Percentiles rank a stretch among this genome's conserved stretches.
Evolutionary conservation across 2,113 vertebrate genomes (phyloP).

Genomic region (Phalacrocorax aristotelis): DNA sequence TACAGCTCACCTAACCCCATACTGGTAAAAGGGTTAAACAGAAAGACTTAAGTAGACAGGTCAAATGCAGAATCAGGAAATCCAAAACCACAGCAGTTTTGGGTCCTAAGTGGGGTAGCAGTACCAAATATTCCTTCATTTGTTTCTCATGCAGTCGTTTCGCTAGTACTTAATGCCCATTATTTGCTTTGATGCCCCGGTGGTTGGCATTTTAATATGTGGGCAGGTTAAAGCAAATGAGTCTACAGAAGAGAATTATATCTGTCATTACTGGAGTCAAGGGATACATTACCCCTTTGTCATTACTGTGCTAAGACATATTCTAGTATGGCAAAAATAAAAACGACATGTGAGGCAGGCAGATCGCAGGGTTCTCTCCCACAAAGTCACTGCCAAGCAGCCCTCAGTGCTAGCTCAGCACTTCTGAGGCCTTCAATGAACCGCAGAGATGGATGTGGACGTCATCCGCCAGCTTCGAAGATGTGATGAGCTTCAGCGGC

Average conservation of each 20-base stretch:
- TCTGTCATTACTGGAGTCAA: neutral
- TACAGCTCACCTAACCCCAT: neutral
- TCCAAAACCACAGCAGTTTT: rapidly evolving
- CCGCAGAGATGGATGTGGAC: neutral
- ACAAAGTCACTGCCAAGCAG: neutral
- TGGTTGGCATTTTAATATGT: neutral
- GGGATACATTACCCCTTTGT: neutral
- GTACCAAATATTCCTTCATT: neutral
- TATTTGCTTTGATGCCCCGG: neutral
- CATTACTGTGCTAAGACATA: neutral
- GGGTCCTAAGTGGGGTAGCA: neutral
- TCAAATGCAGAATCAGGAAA: neutral
- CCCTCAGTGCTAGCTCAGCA: neutral
- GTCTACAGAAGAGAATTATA: neutral
- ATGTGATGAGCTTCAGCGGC: neutral
- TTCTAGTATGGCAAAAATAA: neutral
- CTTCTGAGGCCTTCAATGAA: neutral
- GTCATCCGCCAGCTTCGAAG: neutral
- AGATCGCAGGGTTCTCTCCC: neutral
- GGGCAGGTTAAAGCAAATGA: neutral
- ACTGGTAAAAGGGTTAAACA: neutral
- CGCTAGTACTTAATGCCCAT: neutral
- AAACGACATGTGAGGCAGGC: neutral
- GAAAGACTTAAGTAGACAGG: neutral
- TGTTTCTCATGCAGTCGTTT: neutral